Conservation (phyloP, 1,140 invertebrate genomes). For the Ctenoplectra terminalis region DNA sequence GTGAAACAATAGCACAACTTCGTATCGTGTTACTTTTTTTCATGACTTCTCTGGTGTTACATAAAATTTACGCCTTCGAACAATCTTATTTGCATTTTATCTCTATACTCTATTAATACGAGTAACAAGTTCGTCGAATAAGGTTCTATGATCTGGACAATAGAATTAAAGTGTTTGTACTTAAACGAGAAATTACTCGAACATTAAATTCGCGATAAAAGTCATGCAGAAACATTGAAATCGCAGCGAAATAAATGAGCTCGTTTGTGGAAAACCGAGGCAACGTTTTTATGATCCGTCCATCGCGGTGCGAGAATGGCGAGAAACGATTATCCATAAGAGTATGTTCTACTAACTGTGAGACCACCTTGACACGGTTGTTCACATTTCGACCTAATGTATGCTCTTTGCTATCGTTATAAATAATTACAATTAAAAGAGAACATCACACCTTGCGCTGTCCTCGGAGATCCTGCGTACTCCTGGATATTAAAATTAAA, state of each 20-base stretch:
- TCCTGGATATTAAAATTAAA: background rate
- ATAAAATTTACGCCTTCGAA: background rate
- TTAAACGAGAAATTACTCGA: background rate
- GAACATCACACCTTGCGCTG: background rate
- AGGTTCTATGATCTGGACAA: background rate
- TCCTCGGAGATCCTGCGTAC: background rate
- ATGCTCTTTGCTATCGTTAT: constrained; percentile 6
- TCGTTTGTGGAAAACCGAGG: constrained; percentile 3
- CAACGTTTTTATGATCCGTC: constrained; percentile 12
- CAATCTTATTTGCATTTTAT: too few relatives aligned
- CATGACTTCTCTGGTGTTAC: background rate
- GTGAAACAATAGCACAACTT: too few relatives aligned
- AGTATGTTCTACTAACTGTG: constrained; percentile 42
- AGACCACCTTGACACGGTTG: constrained; percentile 49
- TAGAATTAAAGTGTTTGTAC: background rate
- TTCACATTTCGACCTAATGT: constrained; percentile 31
- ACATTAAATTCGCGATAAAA: background rate
- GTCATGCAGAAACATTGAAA: background rate
- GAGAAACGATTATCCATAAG: constrained; percentile 49
- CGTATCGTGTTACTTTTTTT: too few relatives aligned
- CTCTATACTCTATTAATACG: too few relatives aligned
- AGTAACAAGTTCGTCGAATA: too few relatives aligned
- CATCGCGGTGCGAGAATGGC: constrained; percentile 28
- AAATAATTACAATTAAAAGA: constrained; percentile 33
- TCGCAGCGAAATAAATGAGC: background rate